Conservation (phyloP, 37 sponge, comb jelly and placozoan genomes). For the Theonella swinhoei region DNA sequence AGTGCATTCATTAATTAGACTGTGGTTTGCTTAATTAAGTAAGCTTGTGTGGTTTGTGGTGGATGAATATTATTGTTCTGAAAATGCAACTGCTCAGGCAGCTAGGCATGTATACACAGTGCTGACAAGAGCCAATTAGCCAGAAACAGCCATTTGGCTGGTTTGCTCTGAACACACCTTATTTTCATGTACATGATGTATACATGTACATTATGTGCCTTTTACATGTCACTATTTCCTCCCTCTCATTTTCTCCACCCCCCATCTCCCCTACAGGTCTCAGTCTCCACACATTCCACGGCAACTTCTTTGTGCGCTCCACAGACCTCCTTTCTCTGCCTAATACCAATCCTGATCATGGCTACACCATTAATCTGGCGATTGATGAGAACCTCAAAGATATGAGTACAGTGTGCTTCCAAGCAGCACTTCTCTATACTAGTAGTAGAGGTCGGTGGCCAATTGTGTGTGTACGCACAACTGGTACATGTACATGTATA, state of each 20-base stretch:
- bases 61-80: too few relatives aligned
- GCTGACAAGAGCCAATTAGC: too few relatives aligned
- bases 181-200: too few relatives aligned
- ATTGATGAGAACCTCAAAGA: conserved; percentile 95
- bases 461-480: background rate
- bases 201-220: too few relatives aligned
- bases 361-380: conserved; percentile 84
- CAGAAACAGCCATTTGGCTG: too few relatives aligned
- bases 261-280: conserved; percentile 59
- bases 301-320: conserved; percentile 97
- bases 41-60: too few relatives aligned
- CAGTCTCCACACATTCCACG: conserved; percentile 93
- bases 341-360: conserved; percentile 93
- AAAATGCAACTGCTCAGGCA: too few relatives aligned
- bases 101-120: too few relatives aligned
- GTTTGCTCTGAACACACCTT: too few relatives aligned
- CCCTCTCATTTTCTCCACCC: background rate
- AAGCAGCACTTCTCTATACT: conserved; percentile 96
- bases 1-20: too few relatives aligned
- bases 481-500: background rate
- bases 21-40: too few relatives aligned
- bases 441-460: conserved; percentile 59
- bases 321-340: conserved; percentile 96
- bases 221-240: background rate
- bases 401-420: conserved; percentile 77